Conservation (phyloP, 2,113 vertebrate genomes). For the Proteles cristata region DNA sequence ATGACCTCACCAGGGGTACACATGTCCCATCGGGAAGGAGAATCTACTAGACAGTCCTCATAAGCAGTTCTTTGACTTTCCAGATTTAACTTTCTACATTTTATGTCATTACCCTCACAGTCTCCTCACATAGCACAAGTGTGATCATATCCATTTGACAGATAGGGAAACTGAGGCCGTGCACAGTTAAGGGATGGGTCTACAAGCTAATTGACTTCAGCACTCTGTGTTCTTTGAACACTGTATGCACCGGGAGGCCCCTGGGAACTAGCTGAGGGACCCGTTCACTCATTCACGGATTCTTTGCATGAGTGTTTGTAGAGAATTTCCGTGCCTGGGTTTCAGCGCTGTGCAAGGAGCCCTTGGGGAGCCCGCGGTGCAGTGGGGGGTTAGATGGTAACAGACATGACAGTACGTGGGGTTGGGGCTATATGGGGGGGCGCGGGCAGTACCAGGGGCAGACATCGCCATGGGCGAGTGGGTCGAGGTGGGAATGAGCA, state of each 20-base stretch:
- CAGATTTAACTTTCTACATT: background rate
- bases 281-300: background rate
- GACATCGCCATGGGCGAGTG: background rate
- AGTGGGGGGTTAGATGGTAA: background rate
- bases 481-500: background rate
- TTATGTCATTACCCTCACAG: background rate
- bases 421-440: background rate
- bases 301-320: background rate
- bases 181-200: rapidly evolving
- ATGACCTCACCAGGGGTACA: background rate
- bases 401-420: background rate
- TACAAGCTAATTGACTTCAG: background rate
- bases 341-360: rapidly evolving
- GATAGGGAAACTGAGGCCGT: background rate
- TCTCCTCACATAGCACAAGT: background rate
- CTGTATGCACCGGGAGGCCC: background rate
- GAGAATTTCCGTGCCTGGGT: background rate
- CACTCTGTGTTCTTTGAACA: background rate
- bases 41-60: background rate
- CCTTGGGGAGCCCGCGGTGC: background rate
- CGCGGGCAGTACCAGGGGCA: background rate
- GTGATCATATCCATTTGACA: background rate
- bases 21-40: background rate
- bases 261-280: background rate
- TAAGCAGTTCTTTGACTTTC: background rate